Evolutionary conservation across 2,797 vertebrate genomes (phyloP), one percentile per base, ranked within the genome.

Genomic region (Megalops cyprinoides): DNA sequence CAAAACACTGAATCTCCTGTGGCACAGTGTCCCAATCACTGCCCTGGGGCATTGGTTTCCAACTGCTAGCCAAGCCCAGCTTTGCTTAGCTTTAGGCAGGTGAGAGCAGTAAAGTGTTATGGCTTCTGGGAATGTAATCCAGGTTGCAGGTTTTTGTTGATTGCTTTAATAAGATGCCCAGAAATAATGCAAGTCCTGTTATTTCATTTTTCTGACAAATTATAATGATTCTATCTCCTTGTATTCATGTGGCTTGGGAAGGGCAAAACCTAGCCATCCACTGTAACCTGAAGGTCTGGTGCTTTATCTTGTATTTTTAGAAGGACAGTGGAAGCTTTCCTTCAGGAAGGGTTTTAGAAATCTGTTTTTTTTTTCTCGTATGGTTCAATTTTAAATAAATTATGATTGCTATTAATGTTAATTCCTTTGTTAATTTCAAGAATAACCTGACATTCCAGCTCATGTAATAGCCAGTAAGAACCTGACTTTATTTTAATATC

Each of bases 401-500:
- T n/a, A 71, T 71, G 67, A 42, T 20, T 7, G 5, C 67, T 44
- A 71, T 71, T 71, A 71, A 71, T 71, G 67, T 71, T 71, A 71
- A 71, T 71, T 79, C 71, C 14, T 39, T 69, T 71, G 53, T 56
- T 49, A 69, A 77, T 76, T 82, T 73, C 76, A 53, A 69, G 78
- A 80, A 60, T 80, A 75, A 81, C 78, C 75, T 82, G 69, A 53
- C 56, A 46, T 51, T 10, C 14, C 7, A 15, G 71, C 76, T 39
- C 49, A 71, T 75, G 15, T 80, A 77, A 83, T 78, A 74, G 79
- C 78, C 77, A 83, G 83, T 67, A 80, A 48, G 79, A 78, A 62
- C 28, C 79, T 60, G 79, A 74, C 92, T 88, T 91, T 90, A 86
- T 87, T 89, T 83, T 90, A 87, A 87, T 82, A 83, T 81, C 86